Base-by-base conservation (phyloP, 2,797 vertebrate genomes). In the Helarctos malayanus region DNA sequence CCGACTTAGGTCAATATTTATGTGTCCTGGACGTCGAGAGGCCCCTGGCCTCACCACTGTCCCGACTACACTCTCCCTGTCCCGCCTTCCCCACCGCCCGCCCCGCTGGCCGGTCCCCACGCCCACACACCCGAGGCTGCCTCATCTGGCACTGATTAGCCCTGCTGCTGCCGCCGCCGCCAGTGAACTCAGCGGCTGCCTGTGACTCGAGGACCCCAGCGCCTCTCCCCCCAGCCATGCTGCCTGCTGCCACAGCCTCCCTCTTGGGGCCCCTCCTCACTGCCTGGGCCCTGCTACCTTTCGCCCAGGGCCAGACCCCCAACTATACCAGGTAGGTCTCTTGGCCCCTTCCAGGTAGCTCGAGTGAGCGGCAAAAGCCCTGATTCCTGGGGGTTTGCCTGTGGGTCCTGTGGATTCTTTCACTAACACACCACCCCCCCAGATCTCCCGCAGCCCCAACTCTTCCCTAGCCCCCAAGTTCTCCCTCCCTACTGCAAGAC, bases 271-370 rank as follows among this genome's bases (percentile, higher is more conserved):
- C 89, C 56, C 96, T 98, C 83, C 96, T 98, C 88, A 86, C 88
- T 87, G 96, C 83, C 65, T 97, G 97, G 85, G 90, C 80, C 38
- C 97, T 97, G 94, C 97, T 97, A 71, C 97, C 97, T 94, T 94
- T 97, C 47, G 35, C 91, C 89, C 95, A 89, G 69, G 96, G 95
- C 75, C 98, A 97, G 96, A 98, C 75, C 86, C 96, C 97, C 94
- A 98, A 98, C 97, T 98, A 97, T 2, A 97, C 97, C 97, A 98
- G 98, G 98, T 97, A 98, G 96, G 97, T 98, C 76, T 93, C 69
- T 88, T 63, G 10, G n/a, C 54, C 79, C 80, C 82, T 89, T 87
- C 52, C 75, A 95, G 57, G 63, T 83, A 80, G 71, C 81, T 86
- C 47, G 10, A 92, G 32, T 32, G 47, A 96, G 59, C 59, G 82